phyloP scores from a whole-genome alignment of 2,888 invertebrate species.

The Drosophila multiciliata region DNA sequence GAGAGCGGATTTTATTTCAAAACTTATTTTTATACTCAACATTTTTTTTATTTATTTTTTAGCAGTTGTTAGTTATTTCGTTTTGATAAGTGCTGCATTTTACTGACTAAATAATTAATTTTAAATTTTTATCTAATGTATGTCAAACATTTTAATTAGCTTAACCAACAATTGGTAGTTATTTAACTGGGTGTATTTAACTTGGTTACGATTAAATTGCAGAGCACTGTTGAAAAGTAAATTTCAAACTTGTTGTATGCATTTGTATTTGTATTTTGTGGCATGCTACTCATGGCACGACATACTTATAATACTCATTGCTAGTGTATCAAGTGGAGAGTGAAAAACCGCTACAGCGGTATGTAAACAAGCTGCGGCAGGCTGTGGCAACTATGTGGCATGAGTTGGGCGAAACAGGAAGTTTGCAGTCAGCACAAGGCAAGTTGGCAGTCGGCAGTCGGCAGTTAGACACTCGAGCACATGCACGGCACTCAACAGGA shows the following conservation, averaged over 20 bases:
- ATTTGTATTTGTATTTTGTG: background rate
- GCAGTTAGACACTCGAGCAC: conserved; percentile 69
- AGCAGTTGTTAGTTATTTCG: background rate
- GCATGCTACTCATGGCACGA: background rate
- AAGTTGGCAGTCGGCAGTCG: conserved; percentile 46
- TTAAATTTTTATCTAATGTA: background rate
- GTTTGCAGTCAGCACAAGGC: conserved; percentile 41
- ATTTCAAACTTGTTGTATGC: background rate
- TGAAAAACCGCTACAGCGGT: conserved; percentile 27
- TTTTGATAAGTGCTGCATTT: background rate
- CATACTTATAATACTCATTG: background rate
- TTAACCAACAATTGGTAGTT: background rate
- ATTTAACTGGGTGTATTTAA: background rate
- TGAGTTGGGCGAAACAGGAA: conserved; percentile 45
- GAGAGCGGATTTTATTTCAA: background rate
- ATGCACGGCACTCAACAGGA: conserved; percentile 69
- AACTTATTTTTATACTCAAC: background rate
- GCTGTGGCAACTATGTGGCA: conserved; percentile 48
- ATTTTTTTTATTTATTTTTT: background rate
- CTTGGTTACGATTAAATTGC: background rate
- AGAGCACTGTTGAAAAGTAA: background rate
- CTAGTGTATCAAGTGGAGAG: conserved; percentile 20
- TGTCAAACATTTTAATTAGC: background rate
- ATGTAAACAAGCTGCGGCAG: conserved; percentile 58
- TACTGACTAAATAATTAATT: background rate